Base-by-base conservation (phyloP, 2,113 vertebrate species). In the Morphnarchus princeps region DNA sequence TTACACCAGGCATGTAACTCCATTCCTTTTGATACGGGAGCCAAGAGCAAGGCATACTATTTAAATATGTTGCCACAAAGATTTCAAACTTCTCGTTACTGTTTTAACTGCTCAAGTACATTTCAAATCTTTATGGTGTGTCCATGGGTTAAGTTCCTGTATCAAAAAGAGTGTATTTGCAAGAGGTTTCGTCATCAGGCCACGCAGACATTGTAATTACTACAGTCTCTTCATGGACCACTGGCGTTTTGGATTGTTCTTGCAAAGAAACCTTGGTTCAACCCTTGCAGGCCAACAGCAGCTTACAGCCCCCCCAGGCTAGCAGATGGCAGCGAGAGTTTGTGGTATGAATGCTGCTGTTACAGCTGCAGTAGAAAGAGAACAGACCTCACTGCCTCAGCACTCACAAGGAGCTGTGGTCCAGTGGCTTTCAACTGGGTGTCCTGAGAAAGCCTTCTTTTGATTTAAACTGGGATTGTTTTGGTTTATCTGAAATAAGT, bases 171-270 rank as follows among this genome's bases (percentile, higher is more conserved):
- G 11, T 26, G 3, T 43, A 24, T 77, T 72, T 76, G 29, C 62
- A 72, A 72, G 43, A 52, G 34, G 5, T 57, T 66, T 90, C 2
- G 4, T 38, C 42, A 29, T 43, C 38, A 54, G 34, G 7, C 47
- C 0, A 0, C 0, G 4, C 28, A 54, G 54, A 32, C 9, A 13
- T 6, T 65, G 34, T 36, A 28, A 28, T 36, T 82, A 14, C 31
- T 78, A 2, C 19, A 25, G n/a, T 34, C 26, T 55, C 70, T 55
- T 89, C 32, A 24, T 7, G n/a, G 26, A 34, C 20, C 7, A 4
- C 31, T 47, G 82, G 32, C 5, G 0, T 34, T 47, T 49, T 42
- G 45, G 28, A 22, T 54, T 78, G 54, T 61, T 58, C 43, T 87
- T 72, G 61, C n/a, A 40, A 42, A 82, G 40, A 6, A 65, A 24